Evolutionary conservation across 1,140 invertebrate genomes (phyloP), one percentile per base, ranked within the genome.

Genomic region (Caenorhabditis inopinata): DNA sequence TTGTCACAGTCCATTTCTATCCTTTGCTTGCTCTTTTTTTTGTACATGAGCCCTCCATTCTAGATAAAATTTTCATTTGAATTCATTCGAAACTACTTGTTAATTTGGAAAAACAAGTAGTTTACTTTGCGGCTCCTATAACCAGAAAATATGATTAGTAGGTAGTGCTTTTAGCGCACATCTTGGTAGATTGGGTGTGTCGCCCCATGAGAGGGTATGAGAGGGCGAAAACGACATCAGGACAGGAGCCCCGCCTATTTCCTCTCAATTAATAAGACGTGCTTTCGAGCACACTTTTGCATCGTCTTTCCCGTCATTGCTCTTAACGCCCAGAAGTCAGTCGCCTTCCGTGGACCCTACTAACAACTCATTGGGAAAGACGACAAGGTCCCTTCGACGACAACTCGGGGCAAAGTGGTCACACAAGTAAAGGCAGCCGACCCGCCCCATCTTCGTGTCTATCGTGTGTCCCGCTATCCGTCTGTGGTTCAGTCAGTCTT

Each of bases 201-300:
- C 51, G 51, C 51, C 27, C 51, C 27, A 58, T 38, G 58, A 68
- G 32, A 42, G 58, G 32, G 58, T 68, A 38, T n/a, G n/a, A n/a
- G n/a, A 9, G 32, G 16, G 32, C 53, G 58, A 68, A 21, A 32
- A 58, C 51, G 27, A 38, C 58, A 38, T 38, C n/a, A 32, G 58
- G 32, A 5, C 18, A 14, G n/a, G n/a, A 18, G 32, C 58, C 27
- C 29, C 58, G 58, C 58, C 58, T 21, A 68, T 68, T 68, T 68
- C 58, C 58, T 68, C 58, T 68, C 58, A 68, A 68, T 68, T 68
- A 68, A 68, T 68, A 68, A 68, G 58, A 68, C 58, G 58, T 68
- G 58, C 58, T 18, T 68, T n/a, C 21, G 58, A 68, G 58, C 58
- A 68, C 58, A 68, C 58, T 68, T 68, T 68, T 68, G 32, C 58